Conservation (phyloP, 2,113 vertebrate species). For the Xiphophorus maculatus region DNA sequence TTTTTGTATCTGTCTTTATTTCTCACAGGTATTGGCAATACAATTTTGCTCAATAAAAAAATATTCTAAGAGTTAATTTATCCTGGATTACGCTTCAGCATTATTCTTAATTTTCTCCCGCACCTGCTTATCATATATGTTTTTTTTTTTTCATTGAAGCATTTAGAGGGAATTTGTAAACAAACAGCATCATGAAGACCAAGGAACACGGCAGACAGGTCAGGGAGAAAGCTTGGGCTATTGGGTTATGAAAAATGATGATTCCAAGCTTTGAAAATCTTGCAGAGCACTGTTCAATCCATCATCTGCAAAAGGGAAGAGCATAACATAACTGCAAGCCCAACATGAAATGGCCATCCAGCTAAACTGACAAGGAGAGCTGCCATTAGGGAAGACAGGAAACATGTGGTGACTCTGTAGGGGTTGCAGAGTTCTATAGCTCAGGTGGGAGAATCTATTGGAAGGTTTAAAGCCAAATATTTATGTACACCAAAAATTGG, state of each 20-base stretch:
- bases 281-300: background rate
- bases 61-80: background rate
- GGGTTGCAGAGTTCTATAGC: background rate
- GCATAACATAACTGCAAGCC: too few relatives aligned
- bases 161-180: background rate
- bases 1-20: conserved; percentile 12
- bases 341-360: background rate
- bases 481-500: background rate
- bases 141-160: too few relatives aligned
- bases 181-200: background rate
- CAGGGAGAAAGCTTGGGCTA: background rate
- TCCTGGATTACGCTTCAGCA: background rate
- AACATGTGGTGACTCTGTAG: background rate
- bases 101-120: background rate
- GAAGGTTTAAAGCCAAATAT: too few relatives aligned
- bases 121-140: too few relatives aligned
- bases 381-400: background rate
- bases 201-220: background rate
- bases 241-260: background rate
- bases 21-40: background rate
- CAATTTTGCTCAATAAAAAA: background rate
- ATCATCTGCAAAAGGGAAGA: background rate
- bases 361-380: background rate
- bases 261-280: background rate
- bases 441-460: background rate